Evolutionary conservation across 2,888 invertebrate species (phyloP).

Genomic region (Pandemis cinnamomeana): DNA sequence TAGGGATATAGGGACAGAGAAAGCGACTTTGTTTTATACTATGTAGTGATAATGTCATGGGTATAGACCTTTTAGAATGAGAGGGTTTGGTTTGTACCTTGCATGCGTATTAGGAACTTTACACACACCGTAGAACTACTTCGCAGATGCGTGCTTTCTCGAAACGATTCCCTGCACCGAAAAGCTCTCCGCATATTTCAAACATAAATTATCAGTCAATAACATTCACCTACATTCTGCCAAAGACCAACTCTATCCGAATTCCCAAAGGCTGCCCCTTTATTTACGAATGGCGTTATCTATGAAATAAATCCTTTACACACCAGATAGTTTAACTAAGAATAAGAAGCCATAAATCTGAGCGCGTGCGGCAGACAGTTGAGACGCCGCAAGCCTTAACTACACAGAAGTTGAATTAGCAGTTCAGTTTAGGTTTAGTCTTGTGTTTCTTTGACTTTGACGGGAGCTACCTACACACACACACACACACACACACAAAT

Average conservation of each 20-base stretch:
- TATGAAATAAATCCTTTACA: background rate
- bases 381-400: conserved; percentile 5
- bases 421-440: background rate
- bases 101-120: too few species aligned
- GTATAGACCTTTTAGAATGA: too few species aligned
- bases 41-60: too few species aligned
- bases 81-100: too few species aligned
- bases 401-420: conserved; percentile 33
- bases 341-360: conserved; percentile 24
- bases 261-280: background rate
- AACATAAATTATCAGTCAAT: background rate
- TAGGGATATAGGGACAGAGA: too few species aligned
- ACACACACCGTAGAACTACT: too few species aligned
- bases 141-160: too few species aligned
- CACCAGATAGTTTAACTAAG: background rate
- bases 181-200: background rate
- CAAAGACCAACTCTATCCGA: background rate
- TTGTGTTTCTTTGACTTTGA: background rate
- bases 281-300: background rate
- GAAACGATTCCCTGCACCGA: too few species aligned
- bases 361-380: conserved; percentile 12
- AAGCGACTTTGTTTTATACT: too few species aligned
- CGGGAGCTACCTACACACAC: too few species aligned
- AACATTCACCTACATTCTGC: background rate
- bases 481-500: too few species aligned